Evolutionary conservation across 2,113 vertebrate species (phyloP).

Genomic region (Gadus macrocephalus): DNA sequence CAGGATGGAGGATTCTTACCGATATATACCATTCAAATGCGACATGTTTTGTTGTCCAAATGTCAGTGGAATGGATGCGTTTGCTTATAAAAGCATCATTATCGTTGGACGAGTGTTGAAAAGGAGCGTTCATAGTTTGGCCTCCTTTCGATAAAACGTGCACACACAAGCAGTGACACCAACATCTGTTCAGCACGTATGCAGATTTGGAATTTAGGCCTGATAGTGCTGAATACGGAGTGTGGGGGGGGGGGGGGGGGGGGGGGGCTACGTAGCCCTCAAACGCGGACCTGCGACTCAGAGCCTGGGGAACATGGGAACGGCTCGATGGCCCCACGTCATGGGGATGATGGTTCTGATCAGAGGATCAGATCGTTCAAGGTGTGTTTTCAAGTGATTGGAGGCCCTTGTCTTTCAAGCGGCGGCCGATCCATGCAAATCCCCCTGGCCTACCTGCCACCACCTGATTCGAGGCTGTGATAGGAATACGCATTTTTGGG

Average conservation of each 20-base stretch:
- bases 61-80: too few relatives aligned
- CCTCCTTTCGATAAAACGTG: constrained; percentile 26
- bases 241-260: not conserved
- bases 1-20: too few relatives aligned
- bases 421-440: too few relatives aligned
- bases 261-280: not conserved
- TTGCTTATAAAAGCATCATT: not conserved
- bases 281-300: not conserved
- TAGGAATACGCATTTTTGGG: too few relatives aligned
- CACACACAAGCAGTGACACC: constrained; percentile 42
- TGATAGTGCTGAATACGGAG: constrained; percentile 47
- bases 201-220: constrained; percentile 50
- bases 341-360: constrained; percentile 17
- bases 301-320: not conserved
- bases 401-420: not conserved
- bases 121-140: constrained; percentile 8
- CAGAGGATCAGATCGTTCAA: constrained; percentile 27
- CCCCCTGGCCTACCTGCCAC: too few relatives aligned
- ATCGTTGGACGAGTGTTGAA: constrained; percentile 15
- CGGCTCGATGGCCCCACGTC: not conserved
- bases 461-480: too few relatives aligned
- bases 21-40: too few relatives aligned
- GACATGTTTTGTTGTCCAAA: too few relatives aligned
- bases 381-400: constrained; percentile 9
- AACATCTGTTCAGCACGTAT: constrained; percentile 58